Evolutionary conservation across 2,888 invertebrate species (phyloP), one percentile per base, ranked within the genome.

Genomic region (Beris chalybata): DNA sequence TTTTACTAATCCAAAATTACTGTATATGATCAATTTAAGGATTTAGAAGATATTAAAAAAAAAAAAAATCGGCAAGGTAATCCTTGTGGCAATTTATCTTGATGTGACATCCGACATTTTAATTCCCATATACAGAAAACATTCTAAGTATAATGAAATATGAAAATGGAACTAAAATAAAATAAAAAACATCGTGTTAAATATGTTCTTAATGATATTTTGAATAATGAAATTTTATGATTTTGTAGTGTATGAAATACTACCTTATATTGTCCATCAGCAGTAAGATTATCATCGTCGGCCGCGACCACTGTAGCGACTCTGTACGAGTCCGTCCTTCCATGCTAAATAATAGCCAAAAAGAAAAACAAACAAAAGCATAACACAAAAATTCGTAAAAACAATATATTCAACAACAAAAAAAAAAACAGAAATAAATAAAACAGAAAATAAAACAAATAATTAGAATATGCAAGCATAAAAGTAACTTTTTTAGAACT

Each of bases 261-360:
- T 80, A 94, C 93, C 93, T 94, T 94, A 81, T 87, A 89, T 86
- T 90, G 90, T 83, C 95, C 95, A 85, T 94, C 93, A 76, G 94
- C 93, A 74, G 94, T 94, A 86, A 91, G 92, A 90, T 94, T 94
- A 89, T 95, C 96, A 83, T 94, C 94, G 86, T 92, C 89, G 84
- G 91, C 85, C 84, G 90, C 86, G 76, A 93, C 91, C 82, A 95
- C 91, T 81, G 96, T 96, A 76, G 97, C 97, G 86, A 93, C 93
- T 82, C 97, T 90, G 87, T 97, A 97, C 82, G 96, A 96, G 86
- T 97, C 97, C 82, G 93, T 89, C 82, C 94, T 91, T 85, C 92
- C 93, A 89, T 92, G 92, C 93, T 93, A 90, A 67, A 69, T 68
- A 71, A 84, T 66, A 71, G 67, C 69, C 61, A 65, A 58, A 55